A percentile compares a stretch with the other conserved stretches of the same genome.
Conservation (phyloP, 2,113 vertebrate species). For the Indicator indicator region DNA sequence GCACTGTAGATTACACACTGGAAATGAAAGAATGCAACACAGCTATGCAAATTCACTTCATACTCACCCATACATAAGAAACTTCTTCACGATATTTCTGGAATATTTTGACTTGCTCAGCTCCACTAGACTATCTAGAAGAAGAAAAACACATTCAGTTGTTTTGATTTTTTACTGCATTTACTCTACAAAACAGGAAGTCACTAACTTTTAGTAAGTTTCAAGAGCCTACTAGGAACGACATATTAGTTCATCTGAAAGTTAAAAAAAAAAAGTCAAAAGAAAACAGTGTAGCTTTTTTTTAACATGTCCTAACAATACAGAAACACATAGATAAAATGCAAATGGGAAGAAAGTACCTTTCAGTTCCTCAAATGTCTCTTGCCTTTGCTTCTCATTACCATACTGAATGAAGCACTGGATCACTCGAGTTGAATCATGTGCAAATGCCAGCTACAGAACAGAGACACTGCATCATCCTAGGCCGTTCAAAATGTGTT, state of each 20-base stretch:
- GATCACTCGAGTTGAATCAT: constrained; percentile 93
- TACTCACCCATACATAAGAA: constrained; percentile 96
- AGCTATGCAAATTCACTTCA: not conserved
- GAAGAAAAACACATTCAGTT: not conserved
- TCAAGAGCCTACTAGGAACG: not conserved
- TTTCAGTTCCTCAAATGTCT: constrained; percentile 88
- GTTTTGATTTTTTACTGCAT: not conserved
- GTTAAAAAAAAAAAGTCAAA: not conserved
- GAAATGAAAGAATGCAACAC: not conserved
- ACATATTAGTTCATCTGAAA: not conserved
- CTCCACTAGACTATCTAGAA: constrained; percentile 82
- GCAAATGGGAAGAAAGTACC: constrained; percentile 71
- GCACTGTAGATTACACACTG: not conserved
- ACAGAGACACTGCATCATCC: not conserved
- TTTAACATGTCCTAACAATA: not conserved
- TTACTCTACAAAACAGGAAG: not conserved
- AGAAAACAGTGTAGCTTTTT: not conserved
- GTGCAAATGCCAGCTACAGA: constrained; percentile 90
- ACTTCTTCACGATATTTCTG: constrained; percentile 93
- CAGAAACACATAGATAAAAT: not conserved
- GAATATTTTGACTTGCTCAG: constrained; percentile 95
- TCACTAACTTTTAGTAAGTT: not conserved
- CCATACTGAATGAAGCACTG: constrained; percentile 94
- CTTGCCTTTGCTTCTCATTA: constrained; percentile 84
- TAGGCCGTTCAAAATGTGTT: not conserved